Evolutionary conservation across 2,888 invertebrate genomes (phyloP), one percentile per base, ranked within the genome.

Genomic region (Callyntrura sp.): DNA sequence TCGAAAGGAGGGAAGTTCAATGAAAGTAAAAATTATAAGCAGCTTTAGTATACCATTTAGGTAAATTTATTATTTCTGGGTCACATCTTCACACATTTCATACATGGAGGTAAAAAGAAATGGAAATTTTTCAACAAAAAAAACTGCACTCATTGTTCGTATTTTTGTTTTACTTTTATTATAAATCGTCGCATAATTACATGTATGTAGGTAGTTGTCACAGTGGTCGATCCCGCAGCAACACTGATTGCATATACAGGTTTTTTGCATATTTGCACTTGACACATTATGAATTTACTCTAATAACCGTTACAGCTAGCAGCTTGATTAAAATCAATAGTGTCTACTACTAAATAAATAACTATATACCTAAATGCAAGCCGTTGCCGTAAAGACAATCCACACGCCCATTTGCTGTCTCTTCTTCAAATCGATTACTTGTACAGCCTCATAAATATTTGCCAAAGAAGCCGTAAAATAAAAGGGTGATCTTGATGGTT

Each of bases 31-130:
- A 9, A 23, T 62, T 23, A 70, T 12, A 35, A n/a, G n/a, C 35
- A 45, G 43, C 70, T 1, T 43, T 70, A 70, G 6, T 35, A n/a
- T n/a, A n/a, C n/a, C n/a, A n/a, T 35, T 35, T 35, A 55, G n/a
- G n/a, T n/a, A n/a, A n/a, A 43, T 70, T 70, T 70, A 35, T 68
- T 3, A 70, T 70, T 70, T 43, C 70, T 70, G 43, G 70, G 43
- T 70, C 70, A 70, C 68, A 12, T 23, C 5, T 51, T 57, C 57
- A 20, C 14, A 23, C 20, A 62, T 62, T 23, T 25, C 28, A 28
- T 28, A 4, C 28, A 25, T 28, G 12, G 5, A 20, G 17, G 6
- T 9, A 20, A 20, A 60, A 60, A 8, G 23, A 25, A 65, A 8
- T 1, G 28, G 12, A 28, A 11, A 20, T 0, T 62, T 20, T 65